Base-by-base conservation (phyloP, 2,113 vertebrate species). In the Paralichthys olivaceus region DNA sequence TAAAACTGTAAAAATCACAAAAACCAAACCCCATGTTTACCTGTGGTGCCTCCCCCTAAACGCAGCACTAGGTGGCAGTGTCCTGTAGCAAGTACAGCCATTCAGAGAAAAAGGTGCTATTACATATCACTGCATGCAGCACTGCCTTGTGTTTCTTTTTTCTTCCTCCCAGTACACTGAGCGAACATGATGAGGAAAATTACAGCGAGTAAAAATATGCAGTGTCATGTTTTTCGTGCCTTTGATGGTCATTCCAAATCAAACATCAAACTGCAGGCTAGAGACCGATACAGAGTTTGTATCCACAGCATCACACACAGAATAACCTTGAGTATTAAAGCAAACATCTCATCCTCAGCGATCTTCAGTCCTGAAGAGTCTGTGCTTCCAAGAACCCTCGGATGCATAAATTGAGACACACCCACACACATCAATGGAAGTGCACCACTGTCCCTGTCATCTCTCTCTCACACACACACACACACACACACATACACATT, bases 331-430 rank as follows among this genome's bases (percentile, higher is more conserved):
- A 85, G 32, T 64, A 4, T 43, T 2, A 19, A 73, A 25, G 53
- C 53, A 69, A 69, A 72, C 32, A 72, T 66, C 58, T 82, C 67
- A 43, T 74, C 66, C 32, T 20, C 53, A 82, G 64, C 20, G 32
- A 72, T 67, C 69, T 75, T 7, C 54, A 54, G 29, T 64, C 28
- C 19, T 28, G 26, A 74, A 83, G 56, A 84, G 64, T 63, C 58
- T 77, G 65, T 14, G 14, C 63, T 63, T 78, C 62, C 62, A 72
- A 78, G 55, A 84, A 79, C 28, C 69, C 67, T 78, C 79, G 79
- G 76, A 88, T 84, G 88, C 88, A 91, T 88, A 85, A 87, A 87
- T 79, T 83, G 83, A 91, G 80, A 92, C 87, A 90, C 90, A 93
- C 90, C 89, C 81, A 93, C 88, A 89, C 87, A 83, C 84, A 77